Evolutionary conservation across 2,888 invertebrate genomes (phyloP).

Genomic region (Tromatobia lineatoria): DNA sequence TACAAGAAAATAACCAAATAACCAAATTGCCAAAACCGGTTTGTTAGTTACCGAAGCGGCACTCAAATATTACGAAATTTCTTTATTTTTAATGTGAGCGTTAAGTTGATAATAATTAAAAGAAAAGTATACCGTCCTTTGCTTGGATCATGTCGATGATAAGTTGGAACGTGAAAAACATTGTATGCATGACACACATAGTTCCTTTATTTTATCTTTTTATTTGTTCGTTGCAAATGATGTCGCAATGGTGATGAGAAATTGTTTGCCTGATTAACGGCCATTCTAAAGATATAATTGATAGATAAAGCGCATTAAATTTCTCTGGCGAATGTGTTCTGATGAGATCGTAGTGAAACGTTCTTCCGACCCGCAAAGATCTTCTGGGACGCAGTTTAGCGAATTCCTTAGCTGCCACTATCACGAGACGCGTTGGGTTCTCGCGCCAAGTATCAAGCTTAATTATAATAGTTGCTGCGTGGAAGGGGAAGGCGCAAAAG

Average conservation of each 20-base stretch:
- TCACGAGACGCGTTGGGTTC: conserved; percentile 45
- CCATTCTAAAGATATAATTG: conserved; percentile 6
- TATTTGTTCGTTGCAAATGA: background rate
- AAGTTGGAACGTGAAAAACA: background rate
- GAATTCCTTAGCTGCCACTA: conserved; percentile 20
- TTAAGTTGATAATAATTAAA: background rate
- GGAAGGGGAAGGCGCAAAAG: background rate
- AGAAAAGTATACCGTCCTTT: background rate
- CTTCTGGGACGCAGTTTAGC: conserved; percentile 30
- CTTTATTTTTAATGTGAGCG: no score
- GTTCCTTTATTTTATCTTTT: background rate
- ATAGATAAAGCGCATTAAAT: conserved; percentile 18
- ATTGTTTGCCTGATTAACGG: background rate
- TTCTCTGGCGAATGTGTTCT: background rate
- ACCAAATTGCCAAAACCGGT: no score
- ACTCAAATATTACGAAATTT: no score
- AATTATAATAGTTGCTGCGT: conserved; percentile 56
- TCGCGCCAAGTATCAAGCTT: conserved; percentile 64
- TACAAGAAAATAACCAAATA: no score
- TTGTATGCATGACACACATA: no score
- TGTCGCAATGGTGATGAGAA: background rate
- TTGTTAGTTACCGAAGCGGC: no score
- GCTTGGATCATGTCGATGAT: background rate
- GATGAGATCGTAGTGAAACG: background rate
- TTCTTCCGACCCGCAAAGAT: background rate